These are phyloP conservation scores for Brachyopa scutellaris DNA, from an alignment of 2,888 invertebrate genomes.

Conservation along the genomic window DNA sequence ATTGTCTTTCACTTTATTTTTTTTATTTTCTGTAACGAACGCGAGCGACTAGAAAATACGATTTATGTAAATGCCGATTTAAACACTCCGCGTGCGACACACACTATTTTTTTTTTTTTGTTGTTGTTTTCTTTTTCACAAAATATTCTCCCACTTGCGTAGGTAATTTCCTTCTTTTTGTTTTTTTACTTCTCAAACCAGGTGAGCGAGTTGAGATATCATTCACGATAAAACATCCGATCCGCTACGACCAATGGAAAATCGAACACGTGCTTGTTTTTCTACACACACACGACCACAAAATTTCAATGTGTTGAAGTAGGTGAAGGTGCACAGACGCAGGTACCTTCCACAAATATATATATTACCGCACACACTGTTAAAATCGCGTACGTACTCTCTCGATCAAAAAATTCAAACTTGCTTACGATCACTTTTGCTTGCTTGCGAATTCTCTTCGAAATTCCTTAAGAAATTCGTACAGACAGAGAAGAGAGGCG, in stretches of 20 bases:
- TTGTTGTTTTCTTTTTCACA: too few species aligned
- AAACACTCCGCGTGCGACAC: neutral
- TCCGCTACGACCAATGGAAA: slow-evolving; percentile 62
- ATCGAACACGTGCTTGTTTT: slow-evolving; percentile 68
- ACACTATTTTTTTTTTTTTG: neutral
- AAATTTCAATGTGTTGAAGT: slow-evolving; percentile 22
- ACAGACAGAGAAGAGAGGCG: neutral
- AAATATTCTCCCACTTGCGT: neutral
- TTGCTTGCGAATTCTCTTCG: slow-evolving; percentile 45
- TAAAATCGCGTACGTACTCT: slow-evolving; percentile 22
- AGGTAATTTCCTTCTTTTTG: slow-evolving; percentile 14
- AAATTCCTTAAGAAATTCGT: slow-evolving; percentile 37
- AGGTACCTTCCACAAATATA: slow-evolving; percentile 11
- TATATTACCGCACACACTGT: slow-evolving; percentile 16
- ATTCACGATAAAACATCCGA: slow-evolving; percentile 69
- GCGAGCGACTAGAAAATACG: neutral
- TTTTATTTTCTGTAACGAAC: neutral
- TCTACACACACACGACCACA: slow-evolving; percentile 1
- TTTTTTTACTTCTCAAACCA: slow-evolving; percentile 17
- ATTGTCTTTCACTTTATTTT: neutral
- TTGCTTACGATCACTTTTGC: slow-evolving; percentile 56
- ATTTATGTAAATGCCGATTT: neutral
- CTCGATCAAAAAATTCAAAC: neutral
- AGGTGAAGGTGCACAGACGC: neutral
- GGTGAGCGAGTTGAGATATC: slow-evolving; percentile 45